A percentile compares a stretch with the other conserved stretches of the same genome.
Evolutionary conservation across 2,888 invertebrate genomes (phyloP).

Genomic region (Loripinus fragilis): DNA sequence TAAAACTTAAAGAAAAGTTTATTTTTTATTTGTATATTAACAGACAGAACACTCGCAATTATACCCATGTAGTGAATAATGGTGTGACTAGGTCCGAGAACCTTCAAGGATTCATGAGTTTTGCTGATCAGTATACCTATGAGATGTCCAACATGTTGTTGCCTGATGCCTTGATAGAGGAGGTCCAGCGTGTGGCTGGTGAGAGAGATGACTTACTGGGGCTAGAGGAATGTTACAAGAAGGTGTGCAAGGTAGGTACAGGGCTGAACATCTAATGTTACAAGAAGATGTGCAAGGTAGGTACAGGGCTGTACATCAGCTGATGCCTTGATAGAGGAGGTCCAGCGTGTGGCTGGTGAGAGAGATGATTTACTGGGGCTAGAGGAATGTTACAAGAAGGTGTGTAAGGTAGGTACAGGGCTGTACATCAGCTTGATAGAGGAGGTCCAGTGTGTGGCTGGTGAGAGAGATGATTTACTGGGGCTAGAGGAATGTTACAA

Average conservation of each 20-base stretch:
- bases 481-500: too few relatives aligned
- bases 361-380: too few relatives aligned
- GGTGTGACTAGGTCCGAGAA: slow-evolving; percentile 77
- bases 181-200: slow-evolving; percentile 65
- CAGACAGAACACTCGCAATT: slow-evolving; percentile 76
- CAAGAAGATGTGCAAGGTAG: too few relatives aligned
- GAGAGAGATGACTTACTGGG: slow-evolving; percentile 65
- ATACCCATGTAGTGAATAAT: slow-evolving; percentile 76
- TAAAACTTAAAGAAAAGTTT: too few relatives aligned
- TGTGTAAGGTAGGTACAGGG: too few relatives aligned
- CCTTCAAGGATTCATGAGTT: slow-evolving; percentile 67
- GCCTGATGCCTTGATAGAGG: slow-evolving; percentile 63
- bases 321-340: too few relatives aligned
- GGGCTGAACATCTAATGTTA: neutral
- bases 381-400: too few relatives aligned
- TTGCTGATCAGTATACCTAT: slow-evolving; percentile 45
- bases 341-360: too few relatives aligned
- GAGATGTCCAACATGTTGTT: slow-evolving; percentile 52
- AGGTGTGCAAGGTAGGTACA: slow-evolving; percentile 72
- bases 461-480: too few relatives aligned
- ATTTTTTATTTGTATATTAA: slow-evolving; percentile 8
- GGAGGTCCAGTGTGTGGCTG: too few relatives aligned
- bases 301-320: too few relatives aligned
- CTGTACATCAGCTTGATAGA: too few relatives aligned
- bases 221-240: slow-evolving; percentile 75